phyloP scores from a whole-genome alignment of 2,888 invertebrate genomes.

The Drosophila paramelanica region DNA sequence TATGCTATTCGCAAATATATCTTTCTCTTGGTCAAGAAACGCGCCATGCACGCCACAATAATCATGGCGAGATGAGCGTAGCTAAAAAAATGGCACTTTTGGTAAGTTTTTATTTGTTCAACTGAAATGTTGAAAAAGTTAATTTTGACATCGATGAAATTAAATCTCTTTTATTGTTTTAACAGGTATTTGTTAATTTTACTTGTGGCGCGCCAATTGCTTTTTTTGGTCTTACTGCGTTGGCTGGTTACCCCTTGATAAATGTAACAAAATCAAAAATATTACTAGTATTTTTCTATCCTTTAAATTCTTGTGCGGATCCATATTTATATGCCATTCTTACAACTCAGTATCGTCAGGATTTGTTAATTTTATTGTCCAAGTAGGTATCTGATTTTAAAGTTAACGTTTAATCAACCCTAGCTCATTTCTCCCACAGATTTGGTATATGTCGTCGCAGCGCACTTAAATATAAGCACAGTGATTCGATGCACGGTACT shows the following conservation, averaged over 20 bases:
- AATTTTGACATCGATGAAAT: not conserved
- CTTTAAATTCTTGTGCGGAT: slow-evolving; percentile 96
- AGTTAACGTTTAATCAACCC: too few species aligned
- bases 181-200: slow-evolving; percentile 90
- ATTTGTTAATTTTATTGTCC: slow-evolving; percentile 89
- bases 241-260: slow-evolving; percentile 93
- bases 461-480: slow-evolving; percentile 85
- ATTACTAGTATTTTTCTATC: slow-evolving; percentile 94
- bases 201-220: slow-evolving; percentile 95
- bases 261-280: slow-evolving; percentile 93
- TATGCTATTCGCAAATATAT: slow-evolving; percentile 95
- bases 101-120: slow-evolving; percentile 83
- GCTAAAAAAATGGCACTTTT: slow-evolving; percentile 96
- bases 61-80: slow-evolving; percentile 89
- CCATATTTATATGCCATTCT: slow-evolving; percentile 96
- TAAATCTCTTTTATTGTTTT: not conserved
- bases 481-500: slow-evolving; percentile 80
- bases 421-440: slow-evolving; percentile 72
- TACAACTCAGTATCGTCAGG: slow-evolving; percentile 93
- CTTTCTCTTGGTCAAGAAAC: slow-evolving; percentile 91
- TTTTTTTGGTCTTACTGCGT: slow-evolving; percentile 94
- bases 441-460: slow-evolving; percentile 86
- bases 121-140: not conserved
- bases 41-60: slow-evolving; percentile 85
- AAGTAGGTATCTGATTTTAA: slow-evolving; percentile 85